Evolutionary conservation across 1,140 invertebrate species (phyloP).

Genomic region (Drosophila repletoides): DNA sequence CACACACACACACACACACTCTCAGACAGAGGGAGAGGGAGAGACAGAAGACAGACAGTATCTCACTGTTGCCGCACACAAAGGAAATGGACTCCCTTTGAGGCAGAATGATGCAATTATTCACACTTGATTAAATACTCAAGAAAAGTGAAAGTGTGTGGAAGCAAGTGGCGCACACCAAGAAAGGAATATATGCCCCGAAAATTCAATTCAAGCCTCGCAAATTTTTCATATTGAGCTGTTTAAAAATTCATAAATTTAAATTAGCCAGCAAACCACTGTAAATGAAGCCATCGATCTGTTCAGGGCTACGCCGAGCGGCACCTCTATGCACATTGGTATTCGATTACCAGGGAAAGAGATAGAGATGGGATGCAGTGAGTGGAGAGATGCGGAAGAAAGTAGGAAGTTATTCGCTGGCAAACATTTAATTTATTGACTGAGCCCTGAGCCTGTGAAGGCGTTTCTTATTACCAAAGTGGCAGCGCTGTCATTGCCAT

Average conservation of each 20-base stretch:
- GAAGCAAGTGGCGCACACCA: slow-evolving; percentile 50
- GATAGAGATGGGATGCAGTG: background rate
- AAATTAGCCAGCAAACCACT: slow-evolving; percentile 56
- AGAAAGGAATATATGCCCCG: background rate
- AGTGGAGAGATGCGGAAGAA: too few relatives aligned
- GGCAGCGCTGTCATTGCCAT: slow-evolving; percentile 41
- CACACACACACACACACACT: slow-evolving; percentile 8
- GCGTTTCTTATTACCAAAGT: slow-evolving; percentile 48
- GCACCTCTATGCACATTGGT: slow-evolving; percentile 27
- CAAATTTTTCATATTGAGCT: slow-evolving; percentile 57
- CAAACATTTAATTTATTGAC: slow-evolving; percentile 53
- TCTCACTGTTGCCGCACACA: slow-evolving; percentile 57
- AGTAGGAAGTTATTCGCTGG: too few relatives aligned
- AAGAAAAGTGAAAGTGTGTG: slow-evolving; percentile 79
- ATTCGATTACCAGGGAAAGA: slow-evolving; percentile 30
- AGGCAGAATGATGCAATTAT: slow-evolving; percentile 79
- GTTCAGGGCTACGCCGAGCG: slow-evolving; percentile 14
- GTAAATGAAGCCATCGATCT: slow-evolving; percentile 60
- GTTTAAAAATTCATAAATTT: slow-evolving; percentile 80
- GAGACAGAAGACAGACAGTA: slow-evolving; percentile 12
- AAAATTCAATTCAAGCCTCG: slow-evolving; percentile 1
- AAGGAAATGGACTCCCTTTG: slow-evolving; percentile 76
- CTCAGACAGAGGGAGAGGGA: background rate
- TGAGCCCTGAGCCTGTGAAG: slow-evolving; percentile 19
- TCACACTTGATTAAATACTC: slow-evolving; percentile 80